Base-by-base conservation (phyloP, 2,797 vertebrate species). In the Loriculus beryllinus region DNA sequence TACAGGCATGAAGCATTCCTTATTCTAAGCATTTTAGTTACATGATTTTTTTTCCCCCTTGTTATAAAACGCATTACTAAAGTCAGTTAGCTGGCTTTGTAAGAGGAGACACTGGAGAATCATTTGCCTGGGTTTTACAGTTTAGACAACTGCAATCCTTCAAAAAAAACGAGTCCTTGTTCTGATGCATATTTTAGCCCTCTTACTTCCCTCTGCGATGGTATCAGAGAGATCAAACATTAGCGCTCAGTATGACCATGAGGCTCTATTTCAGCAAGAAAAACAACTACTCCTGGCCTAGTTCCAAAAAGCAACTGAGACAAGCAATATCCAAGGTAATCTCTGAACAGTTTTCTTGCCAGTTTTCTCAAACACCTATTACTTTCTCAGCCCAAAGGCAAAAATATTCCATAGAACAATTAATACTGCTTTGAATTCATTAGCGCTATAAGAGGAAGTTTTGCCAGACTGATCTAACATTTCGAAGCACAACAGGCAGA, bases 281-380 rank as follows among this genome's bases (percentile, higher is more conserved):
- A 97, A 96, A 85, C 70, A 95, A 91, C 56, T 63, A 56, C 74
- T 84, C 19, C 47, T 97, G 96, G 97, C 93, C 49, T 49, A 49
- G 12, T 15, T 95, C 96, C 97, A 97, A 94, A 95, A 96, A 71
- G 60, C 91, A 97, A 91, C 23, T 48, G 90, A 96, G 74, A 92
- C 29, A 74, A 90, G 68, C 86, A 86, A 96, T 59, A 94, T 83
- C 70, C 67, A 90, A 56, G 70, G 84, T 95, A 92, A 97, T 88
- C 72, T 94, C 90, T 43, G 33, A 82, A 82, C 31, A 81, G 78
- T 29, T 78, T 90, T 90, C 95, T 91, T 96, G 96, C 88, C 97
- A 96, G 62, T 88, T 96, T 93, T 95, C 86, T 95, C 90, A 88
- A 96, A 71, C 72, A 94, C 29, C 33, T 49, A 86, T 89, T 92